Conservation (phyloP, 2,797 vertebrate species). For the Sebastes goodei region DNA sequence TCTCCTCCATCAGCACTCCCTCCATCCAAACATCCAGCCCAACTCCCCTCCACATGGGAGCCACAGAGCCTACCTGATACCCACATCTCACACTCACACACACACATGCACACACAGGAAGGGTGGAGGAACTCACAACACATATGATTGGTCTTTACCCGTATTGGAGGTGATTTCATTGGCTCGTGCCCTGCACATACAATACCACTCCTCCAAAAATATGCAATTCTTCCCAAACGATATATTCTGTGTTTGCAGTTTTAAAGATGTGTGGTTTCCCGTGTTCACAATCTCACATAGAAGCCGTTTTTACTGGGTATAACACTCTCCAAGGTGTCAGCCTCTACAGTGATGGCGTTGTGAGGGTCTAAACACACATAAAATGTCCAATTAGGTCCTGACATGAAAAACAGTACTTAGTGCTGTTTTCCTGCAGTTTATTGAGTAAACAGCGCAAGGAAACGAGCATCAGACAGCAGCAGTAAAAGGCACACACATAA, state of each 20-base stretch:
- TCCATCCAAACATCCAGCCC: constrained; percentile 33
- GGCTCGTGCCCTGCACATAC: constrained; percentile 18
- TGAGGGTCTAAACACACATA: constrained; percentile 20
- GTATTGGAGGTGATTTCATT: constrained; percentile 32
- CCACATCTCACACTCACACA: constrained; percentile 19
- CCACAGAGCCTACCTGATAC: constrained; percentile 35
- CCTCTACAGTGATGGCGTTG: neutral
- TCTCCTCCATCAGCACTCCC: constrained; percentile 44
- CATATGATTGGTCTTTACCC: constrained; percentile 1
- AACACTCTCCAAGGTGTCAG: neutral
- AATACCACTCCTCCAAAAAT: constrained; percentile 10
- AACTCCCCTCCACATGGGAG: constrained; percentile 13
- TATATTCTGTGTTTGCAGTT: constrained; percentile 4
- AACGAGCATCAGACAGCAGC: constrained; percentile 6
- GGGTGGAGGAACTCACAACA: constrained; percentile 14
- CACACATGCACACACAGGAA: constrained; percentile 11
- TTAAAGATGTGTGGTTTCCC: neutral
- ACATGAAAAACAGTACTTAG: constrained; percentile 24
- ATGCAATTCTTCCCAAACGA: neutral
- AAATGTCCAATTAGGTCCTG: constrained; percentile 29
- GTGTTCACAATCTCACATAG: neutral
- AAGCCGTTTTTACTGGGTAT: neutral
- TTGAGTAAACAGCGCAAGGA: constrained; percentile 30
- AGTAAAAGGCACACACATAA: constrained; percentile 6
- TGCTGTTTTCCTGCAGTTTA: constrained; percentile 34